Evolutionary conservation across 37 sponge, comb jelly and placozoan genomes (phyloP).

Genomic region (Haliclona indistincta): DNA sequence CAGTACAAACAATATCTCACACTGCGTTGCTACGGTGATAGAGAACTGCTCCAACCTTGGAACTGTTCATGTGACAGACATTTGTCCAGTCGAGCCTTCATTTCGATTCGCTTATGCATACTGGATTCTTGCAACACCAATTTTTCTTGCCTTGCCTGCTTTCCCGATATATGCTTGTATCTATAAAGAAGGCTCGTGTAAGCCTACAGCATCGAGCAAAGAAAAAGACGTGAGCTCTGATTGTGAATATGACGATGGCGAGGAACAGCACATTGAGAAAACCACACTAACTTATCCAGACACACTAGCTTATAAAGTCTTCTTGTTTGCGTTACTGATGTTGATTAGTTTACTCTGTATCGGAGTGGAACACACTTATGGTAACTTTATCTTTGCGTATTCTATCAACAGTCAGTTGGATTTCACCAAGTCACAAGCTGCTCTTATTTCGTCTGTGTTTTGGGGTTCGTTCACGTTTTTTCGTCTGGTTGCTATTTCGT

Average conservation of each 20-base stretch:
- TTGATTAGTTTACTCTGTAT: slow-evolving; percentile 45
- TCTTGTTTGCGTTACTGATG: slow-evolving; percentile 3
- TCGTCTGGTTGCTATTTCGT: slow-evolving; percentile 20
- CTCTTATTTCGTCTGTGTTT: slow-evolving; percentile 41
- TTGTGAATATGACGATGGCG: neutral
- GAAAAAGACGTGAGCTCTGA: neutral
- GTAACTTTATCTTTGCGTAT: slow-evolving; percentile 54
- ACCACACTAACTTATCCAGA: neutral
- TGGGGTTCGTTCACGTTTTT: slow-evolving; percentile 70
- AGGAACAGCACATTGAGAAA: neutral
- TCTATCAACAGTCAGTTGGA: slow-evolving; percentile 38
- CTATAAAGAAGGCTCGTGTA: too few species aligned
- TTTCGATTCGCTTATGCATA: slow-evolving; percentile 20
- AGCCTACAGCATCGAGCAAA: too few species aligned
- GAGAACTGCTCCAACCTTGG: neutral
- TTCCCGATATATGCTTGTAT: slow-evolving; percentile 26
- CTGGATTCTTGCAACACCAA: neutral
- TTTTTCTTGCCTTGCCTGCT: slow-evolving; percentile 1
- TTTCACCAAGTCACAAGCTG: slow-evolving; percentile 43
- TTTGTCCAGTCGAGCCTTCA: too few species aligned
- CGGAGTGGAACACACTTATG: slow-evolving; percentile 50
- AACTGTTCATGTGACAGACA: too few species aligned
- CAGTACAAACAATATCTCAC: neutral
- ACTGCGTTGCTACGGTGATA: neutral
- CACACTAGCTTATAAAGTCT: slow-evolving; percentile 12